These are phyloP conservation scores for Eulemur coronatus DNA, from an alignment of 2,797 vertebrate species.

Conservation along the genomic window DNA sequence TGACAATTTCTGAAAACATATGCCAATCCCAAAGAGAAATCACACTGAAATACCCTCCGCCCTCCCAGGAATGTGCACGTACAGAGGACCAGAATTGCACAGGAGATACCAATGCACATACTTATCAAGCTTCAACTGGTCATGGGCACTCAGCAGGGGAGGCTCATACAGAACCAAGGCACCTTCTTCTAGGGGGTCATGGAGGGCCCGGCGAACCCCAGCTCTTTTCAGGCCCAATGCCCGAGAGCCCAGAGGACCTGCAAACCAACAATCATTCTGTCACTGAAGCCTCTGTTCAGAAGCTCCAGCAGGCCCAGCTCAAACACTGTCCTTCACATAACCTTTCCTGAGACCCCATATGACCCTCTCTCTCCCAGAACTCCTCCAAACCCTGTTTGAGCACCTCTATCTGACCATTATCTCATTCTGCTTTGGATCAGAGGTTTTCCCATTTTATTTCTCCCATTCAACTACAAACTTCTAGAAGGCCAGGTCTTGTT, in stretches of 20 bases:
- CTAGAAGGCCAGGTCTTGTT: background rate
- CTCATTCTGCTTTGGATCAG: background rate
- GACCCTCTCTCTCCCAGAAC: background rate
- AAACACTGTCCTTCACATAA: background rate
- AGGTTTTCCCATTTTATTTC: slow-evolving; percentile 11
- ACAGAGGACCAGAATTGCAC: background rate
- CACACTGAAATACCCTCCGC: background rate
- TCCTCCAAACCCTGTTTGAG: background rate
- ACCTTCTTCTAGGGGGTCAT: slow-evolving; percentile 95
- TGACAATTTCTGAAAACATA: background rate
- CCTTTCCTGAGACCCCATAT: background rate
- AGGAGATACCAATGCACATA: slow-evolving; percentile 83
- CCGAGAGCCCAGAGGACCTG: slow-evolving; percentile 91
- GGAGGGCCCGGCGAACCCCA: slow-evolving; percentile 93
- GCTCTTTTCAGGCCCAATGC: slow-evolving; percentile 93
- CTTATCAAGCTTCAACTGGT: slow-evolving; percentile 96
- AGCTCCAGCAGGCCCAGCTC: background rate
- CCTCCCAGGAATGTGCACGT: background rate
- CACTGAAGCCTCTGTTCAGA: background rate
- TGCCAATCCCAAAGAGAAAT: background rate
- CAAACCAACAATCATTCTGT: slow-evolving; percentile 72
- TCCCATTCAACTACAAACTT: slow-evolving; percentile 37
- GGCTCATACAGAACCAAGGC: slow-evolving; percentile 95
- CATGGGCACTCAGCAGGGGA: slow-evolving; percentile 89
- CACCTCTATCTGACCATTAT: background rate